Evolutionary conservation across 2,113 vertebrate species (phyloP).

Genomic region (Raja brachyura): DNA sequence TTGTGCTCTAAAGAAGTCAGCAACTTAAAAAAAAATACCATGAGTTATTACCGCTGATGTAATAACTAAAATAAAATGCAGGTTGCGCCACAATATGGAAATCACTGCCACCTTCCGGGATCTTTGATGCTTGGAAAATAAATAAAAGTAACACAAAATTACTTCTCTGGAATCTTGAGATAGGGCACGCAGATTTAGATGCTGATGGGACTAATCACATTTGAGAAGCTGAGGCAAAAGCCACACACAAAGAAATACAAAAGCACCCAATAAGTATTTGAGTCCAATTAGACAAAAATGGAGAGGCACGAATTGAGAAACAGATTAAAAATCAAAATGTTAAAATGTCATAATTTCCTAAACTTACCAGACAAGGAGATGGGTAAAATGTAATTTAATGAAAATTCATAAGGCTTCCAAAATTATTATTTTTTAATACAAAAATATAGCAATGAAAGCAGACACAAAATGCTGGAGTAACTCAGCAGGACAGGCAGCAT

Average conservation of each 20-base stretch:
- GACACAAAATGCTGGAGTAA: no score
- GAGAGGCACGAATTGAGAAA: background rate
- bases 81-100: background rate
- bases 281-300: background rate
- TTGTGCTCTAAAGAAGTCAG: slow-evolving; percentile 22
- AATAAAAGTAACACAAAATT: background rate
- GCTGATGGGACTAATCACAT: background rate
- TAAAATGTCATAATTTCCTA: background rate
- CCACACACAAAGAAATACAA: background rate
- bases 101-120: background rate
- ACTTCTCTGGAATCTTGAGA: background rate
- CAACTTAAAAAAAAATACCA: background rate
- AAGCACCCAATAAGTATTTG: background rate
- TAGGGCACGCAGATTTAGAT: background rate
- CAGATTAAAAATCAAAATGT: background rate
- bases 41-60: background rate
- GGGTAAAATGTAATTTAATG: background rate
- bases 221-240: background rate
- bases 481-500: no score
- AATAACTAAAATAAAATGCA: slow-evolving; percentile 22
- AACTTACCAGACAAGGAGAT: background rate
- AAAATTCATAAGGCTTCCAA: background rate
- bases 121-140: background rate
- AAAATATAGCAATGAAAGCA: background rate
- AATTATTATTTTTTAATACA: background rate